Conservation (phyloP, 1,140 invertebrate genomes). For the Planococcus citri region DNA sequence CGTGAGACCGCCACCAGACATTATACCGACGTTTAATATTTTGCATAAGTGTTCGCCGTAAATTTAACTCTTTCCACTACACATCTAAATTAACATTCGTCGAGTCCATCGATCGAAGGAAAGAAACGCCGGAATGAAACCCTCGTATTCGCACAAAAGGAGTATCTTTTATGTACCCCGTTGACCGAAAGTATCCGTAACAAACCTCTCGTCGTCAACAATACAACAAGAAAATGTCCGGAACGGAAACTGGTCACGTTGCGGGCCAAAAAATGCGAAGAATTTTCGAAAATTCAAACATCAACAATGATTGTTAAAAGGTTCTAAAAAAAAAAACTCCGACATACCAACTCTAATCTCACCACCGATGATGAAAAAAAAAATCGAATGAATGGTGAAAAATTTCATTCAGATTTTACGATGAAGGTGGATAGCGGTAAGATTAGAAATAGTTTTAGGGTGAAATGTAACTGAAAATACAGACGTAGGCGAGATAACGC, state of each 20-base stretch:
- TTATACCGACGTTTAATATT: background rate
- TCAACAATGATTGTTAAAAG: too few species aligned
- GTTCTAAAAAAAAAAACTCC: too few species aligned
- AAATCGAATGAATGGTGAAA: background rate
- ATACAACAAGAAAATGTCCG: background rate
- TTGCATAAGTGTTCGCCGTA: background rate
- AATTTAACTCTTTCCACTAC: background rate
- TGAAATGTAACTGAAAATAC: background rate
- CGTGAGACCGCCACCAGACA: background rate
- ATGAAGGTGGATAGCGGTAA: background rate
- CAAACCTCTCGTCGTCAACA: too few species aligned
- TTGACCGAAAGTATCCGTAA: too few species aligned
- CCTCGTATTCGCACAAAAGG: background rate
- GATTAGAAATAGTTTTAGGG: background rate
- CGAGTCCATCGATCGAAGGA: too few species aligned
- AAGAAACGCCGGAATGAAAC: background rate
- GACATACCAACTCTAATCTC: background rate
- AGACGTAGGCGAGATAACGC: constrained; percentile 9
- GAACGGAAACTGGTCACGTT: background rate
- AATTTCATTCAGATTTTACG: background rate
- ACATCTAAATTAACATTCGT: too few species aligned
- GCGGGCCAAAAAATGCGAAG: background rate
- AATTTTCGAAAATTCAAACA: background rate
- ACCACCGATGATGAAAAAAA: background rate
- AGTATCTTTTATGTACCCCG: background rate